Conservation (phyloP, 1,140 invertebrate genomes). For the Tribolium castaneum region DNA sequence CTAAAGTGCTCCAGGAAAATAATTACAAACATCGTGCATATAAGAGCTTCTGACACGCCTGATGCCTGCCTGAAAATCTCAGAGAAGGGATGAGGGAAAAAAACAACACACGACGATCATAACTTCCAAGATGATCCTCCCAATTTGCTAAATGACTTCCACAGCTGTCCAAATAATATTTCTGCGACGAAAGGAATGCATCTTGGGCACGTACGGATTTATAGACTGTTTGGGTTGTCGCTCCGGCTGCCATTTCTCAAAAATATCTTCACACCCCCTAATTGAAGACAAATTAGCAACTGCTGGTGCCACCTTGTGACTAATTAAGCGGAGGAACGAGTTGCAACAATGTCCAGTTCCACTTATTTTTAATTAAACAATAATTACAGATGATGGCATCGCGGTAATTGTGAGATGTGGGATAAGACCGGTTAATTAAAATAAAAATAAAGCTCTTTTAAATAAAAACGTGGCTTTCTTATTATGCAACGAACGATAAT, state of each 20-base stretch:
- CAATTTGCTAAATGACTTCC: conserved; percentile 51
- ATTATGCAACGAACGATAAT: conserved; percentile 19
- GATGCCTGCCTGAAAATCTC: background rate
- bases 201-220: conserved; percentile 33
- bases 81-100: background rate
- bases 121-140: conserved; percentile 47
- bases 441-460: conserved; percentile 4
- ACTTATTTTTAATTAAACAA: conserved; percentile 27
- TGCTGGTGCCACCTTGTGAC: background rate
- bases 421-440: conserved; percentile 26
- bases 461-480: background rate
- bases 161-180: conserved; percentile 50
- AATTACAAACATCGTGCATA: conserved; percentile 58
- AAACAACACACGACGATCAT: conserved; percentile 22
- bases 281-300: background rate
- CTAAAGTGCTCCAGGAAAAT: conserved; percentile 60
- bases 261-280: conserved; percentile 6
- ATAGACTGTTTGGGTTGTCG: conserved; percentile 24
- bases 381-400: conserved; percentile 14
- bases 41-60: conserved; percentile 16
- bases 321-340: background rate
- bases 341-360: conserved; percentile 2
- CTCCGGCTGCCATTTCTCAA: conserved; percentile 9
- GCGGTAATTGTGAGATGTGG: conserved; percentile 11
- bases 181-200: conserved; percentile 24